Percentiles rank a stretch among this genome's conserved stretches.
Conservation (phyloP, 2,113 vertebrate genomes). For the Labrus mixtus region DNA sequence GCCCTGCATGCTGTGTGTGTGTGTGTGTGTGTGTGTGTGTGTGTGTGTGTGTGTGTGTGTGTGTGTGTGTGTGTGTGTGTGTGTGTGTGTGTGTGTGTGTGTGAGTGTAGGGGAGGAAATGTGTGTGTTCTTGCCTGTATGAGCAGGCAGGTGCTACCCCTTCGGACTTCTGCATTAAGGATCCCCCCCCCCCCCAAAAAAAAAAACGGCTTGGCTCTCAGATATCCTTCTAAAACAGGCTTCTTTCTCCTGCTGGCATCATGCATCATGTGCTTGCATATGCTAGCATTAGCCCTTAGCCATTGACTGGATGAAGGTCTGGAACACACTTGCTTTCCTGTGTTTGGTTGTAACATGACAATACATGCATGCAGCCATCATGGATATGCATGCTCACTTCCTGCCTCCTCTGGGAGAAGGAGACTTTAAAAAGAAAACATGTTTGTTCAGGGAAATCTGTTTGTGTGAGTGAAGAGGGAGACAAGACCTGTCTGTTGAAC, state of each 20-base stretch:
- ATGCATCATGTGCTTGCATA: constrained; percentile 14
- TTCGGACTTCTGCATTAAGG: constrained; percentile 61
- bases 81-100: constrained; percentile 42
- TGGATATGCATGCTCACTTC: constrained; percentile 61
- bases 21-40: constrained; percentile 36
- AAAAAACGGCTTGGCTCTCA: constrained; percentile 52
- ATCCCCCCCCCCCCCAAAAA: constrained; percentile 31
- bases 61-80: constrained; percentile 35
- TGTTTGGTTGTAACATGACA: constrained; percentile 47
- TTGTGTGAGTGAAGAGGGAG: constrained; percentile 19
- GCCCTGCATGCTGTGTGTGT: constrained; percentile 43
- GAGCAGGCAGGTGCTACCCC: constrained; percentile 71
- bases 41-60: constrained; percentile 35
- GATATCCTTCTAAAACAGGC: constrained; percentile 50
- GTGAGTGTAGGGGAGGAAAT: constrained; percentile 19
- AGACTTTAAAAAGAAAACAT: constrained; percentile 49
- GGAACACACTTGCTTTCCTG: constrained; percentile 1
- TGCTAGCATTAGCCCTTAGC: constrained; percentile 6
- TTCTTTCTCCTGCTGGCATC: constrained; percentile 44
- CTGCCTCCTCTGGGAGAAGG: constrained; percentile 25
- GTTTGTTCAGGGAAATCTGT: constrained; percentile 46
- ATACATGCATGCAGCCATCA: constrained; percentile 33
- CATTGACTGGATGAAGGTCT: constrained; percentile 6
- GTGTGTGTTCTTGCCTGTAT: constrained; percentile 54
- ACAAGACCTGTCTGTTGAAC: constrained; percentile 48